A percentile compares a stretch with the other conserved stretches of the same genome.
phyloP scores from a whole-genome alignment of 1,140 invertebrate genomes.

The Dryas iulia region DNA sequence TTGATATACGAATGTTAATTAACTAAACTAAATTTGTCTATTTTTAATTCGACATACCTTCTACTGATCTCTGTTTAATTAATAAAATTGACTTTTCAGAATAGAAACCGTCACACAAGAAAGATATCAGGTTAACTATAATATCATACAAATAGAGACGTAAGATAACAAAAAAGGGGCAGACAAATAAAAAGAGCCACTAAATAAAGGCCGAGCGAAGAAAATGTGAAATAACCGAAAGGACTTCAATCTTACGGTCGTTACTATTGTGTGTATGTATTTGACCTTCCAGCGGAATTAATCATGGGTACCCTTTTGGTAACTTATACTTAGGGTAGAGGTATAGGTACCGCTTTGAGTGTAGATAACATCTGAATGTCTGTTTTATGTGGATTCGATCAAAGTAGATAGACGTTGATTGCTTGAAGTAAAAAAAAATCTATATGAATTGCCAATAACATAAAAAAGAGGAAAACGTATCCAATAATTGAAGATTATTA shows the following conservation, averaged over 20 bases:
- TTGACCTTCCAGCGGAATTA: constrained; percentile 20
- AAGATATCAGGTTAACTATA: background rate
- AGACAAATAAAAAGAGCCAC: constrained; percentile 10
- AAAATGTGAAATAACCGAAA: constrained; percentile 15
- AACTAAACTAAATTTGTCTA: background rate
- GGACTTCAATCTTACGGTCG: constrained; percentile 11
- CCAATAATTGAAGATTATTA: too few relatives aligned
- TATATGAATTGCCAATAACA: too few relatives aligned
- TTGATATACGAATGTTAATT: background rate
- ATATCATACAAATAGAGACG: constrained; percentile 12
- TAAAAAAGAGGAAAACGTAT: too few relatives aligned
- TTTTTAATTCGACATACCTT: too few relatives aligned
- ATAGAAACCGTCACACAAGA: background rate
- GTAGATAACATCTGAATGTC: background rate
- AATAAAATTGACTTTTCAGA: too few relatives aligned
- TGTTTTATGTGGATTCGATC: background rate
- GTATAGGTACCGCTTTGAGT: background rate
- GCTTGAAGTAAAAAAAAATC: background rate
- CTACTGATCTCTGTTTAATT: too few relatives aligned
- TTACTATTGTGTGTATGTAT: constrained; percentile 17
- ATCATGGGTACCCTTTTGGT: constrained; percentile 17
- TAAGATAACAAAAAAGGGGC: constrained; percentile 5
- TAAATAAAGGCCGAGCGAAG: constrained; percentile 18
- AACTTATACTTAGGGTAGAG: background rate
- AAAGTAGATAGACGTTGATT: background rate